Evolutionary conservation across 2,113 vertebrate species (phyloP), one percentile per base, ranked within the genome.

Genomic region (Phasianus colchicus): DNA sequence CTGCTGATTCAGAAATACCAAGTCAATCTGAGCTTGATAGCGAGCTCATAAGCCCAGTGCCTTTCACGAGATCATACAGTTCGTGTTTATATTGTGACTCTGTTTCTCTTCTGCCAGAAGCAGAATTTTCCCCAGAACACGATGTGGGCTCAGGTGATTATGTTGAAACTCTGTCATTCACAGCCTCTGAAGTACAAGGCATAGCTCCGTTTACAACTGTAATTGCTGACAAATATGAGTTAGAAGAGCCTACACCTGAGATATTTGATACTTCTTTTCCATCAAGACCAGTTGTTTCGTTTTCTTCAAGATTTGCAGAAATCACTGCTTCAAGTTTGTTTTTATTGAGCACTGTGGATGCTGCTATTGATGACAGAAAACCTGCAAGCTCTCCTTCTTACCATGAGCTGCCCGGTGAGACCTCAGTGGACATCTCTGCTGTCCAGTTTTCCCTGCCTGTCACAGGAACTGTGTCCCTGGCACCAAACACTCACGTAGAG

Each of bases 71-170:
- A 91, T 97, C 97, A 4, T 94, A 97, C 42, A 79, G 92, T n/a
- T 94, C 97, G 55, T 97, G 97, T 40, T 77, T 60, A 21, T 97
- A 97, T 90, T 97, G 98, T 90, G 94, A 98, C 58, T 94, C 96
- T 21, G 98, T 97, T 32, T 96, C 98, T 76, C 87, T 93, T 75
- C 96, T 98, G 29, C 95, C 97, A 13, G 97, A 97, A 83, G 95
- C 96, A 42, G 95, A 96, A 76, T 98, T 97, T 83, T 96, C 98
- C 18, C 85, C 96, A 79, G 98, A 99, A 25, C 95, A 97, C 7
- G 98, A 99, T 1, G 94, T 96, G 96, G 99, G 98, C 8, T 99
- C 99, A 16, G 99, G 99, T 0, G 98, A 99, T 88, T 98, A 98
- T 48, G 40, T 97, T 16, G 98, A 99, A 96, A 98, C 99, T 2